Evolutionary conservation across 2,113 vertebrate genomes (phyloP).

Genomic region (Crotalus viridis): DNA sequence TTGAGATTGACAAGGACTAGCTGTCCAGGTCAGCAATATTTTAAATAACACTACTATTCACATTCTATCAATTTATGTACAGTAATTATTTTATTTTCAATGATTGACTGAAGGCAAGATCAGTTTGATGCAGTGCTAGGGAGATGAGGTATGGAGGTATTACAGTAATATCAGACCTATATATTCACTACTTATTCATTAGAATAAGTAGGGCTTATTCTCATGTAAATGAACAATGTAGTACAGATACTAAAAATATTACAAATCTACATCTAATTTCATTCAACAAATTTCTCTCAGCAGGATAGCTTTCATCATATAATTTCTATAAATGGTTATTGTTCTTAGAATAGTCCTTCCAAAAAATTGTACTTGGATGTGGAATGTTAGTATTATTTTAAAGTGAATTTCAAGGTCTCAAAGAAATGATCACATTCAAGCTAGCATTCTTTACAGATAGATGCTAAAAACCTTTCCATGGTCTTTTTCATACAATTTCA

Average conservation of each 20-base stretch:
- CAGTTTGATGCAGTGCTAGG: background rate
- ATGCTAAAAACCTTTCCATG: background rate
- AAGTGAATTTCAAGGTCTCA: conserved; percentile 28
- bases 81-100: conserved; percentile 9
- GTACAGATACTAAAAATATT: background rate
- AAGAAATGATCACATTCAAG: conserved; percentile 16
- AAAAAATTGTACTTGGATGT: conserved; percentile 34
- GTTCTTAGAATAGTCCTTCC: conserved; percentile 19
- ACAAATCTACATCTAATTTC: background rate
- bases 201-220: background rate
- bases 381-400: conserved; percentile 9
- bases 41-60: background rate
- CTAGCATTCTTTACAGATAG: conserved; percentile 38
- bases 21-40: background rate
- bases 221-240: background rate
- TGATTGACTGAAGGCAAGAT: background rate
- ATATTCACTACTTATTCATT: background rate
- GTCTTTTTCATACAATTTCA: conserved; percentile 35
- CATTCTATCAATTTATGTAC: background rate
- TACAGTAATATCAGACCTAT: background rate
- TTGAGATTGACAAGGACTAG: background rate
- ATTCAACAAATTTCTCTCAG: conserved; percentile 8
- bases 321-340: background rate
- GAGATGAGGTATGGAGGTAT: background rate
- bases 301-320: background rate